phyloP scores from a whole-genome alignment of 1,140 invertebrate genomes.

The Zelostemma sp. region DNA sequence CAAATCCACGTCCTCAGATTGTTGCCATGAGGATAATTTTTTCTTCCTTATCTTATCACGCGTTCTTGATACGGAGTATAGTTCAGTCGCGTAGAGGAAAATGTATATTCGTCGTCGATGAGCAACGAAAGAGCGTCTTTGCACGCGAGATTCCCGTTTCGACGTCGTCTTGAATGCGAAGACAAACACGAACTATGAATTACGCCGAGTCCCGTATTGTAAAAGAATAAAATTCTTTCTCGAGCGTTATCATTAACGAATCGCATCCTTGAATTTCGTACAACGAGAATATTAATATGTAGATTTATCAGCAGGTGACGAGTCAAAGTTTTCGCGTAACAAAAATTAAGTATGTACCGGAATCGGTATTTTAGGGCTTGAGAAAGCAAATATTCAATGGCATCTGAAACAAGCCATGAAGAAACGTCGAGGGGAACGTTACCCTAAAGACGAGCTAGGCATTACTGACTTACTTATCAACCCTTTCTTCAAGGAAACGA shows the following conservation, averaged over 20 bases:
- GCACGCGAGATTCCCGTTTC: conserved; percentile 15
- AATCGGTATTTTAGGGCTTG: no score
- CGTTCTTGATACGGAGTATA: conserved; percentile 63
- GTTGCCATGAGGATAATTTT: conserved; percentile 65
- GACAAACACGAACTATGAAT: conserved; percentile 35
- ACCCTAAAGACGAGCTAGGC: conserved; percentile 36
- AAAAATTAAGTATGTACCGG: no score
- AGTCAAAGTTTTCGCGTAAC: no score
- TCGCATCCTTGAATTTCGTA: no score
- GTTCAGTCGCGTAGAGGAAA: conserved; percentile 48
- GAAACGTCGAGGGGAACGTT: conserved; percentile 33
- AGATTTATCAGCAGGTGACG: no score
- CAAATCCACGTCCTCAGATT: conserved; percentile 62
- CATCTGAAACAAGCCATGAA: no score
- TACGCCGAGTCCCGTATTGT: neutral
- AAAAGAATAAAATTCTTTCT: conserved; percentile 8
- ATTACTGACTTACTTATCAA: conserved; percentile 68
- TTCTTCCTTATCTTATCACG: conserved; percentile 63
- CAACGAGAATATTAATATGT: no score
- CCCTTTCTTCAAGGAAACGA: conserved; percentile 50
- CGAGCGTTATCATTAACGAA: conserved; percentile 7
- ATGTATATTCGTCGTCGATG: conserved; percentile 28
- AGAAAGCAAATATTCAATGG: conserved; percentile 1
- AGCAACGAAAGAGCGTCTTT: conserved; percentile 35
- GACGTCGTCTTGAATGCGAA: conserved; percentile 20